Conservation (phyloP, 2,888 invertebrate genomes). For the Volucella inflata region DNA sequence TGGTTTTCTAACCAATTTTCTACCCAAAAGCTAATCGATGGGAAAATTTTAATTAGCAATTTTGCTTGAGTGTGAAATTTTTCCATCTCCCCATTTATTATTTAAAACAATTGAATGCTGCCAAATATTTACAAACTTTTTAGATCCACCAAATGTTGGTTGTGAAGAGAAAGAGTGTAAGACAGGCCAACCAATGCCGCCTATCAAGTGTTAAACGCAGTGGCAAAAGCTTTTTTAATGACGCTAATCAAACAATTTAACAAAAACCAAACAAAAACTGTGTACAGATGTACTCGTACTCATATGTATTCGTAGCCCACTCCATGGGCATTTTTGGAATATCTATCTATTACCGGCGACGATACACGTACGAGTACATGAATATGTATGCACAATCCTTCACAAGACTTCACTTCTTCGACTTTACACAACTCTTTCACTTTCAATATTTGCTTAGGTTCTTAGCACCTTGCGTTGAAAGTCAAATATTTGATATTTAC, state of each 20-base stretch:
- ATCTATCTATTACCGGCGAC: slow-evolving; percentile 41
- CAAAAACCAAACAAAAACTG: slow-evolving; percentile 66
- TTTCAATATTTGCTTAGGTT: slow-evolving; percentile 74
- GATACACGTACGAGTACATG: slow-evolving; percentile 24
- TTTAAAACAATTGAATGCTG: slow-evolving; percentile 34
- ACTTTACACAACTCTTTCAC: slow-evolving; percentile 68
- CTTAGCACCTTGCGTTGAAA: slow-evolving; percentile 74
- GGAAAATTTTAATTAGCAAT: slow-evolving; percentile 80
- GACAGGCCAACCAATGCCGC: too few species aligned
- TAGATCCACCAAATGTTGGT: neutral
- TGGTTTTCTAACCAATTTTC: slow-evolving; percentile 33
- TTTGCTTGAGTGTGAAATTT: slow-evolving; percentile 74
- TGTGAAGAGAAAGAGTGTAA: neutral
- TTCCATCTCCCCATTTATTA: slow-evolving; percentile 27
- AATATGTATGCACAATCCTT: neutral
- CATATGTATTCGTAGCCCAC: slow-evolving; percentile 25
- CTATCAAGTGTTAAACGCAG: slow-evolving; percentile 68
- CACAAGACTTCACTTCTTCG: slow-evolving; percentile 21
- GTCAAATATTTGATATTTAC: slow-evolving; percentile 75
- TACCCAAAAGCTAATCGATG: slow-evolving; percentile 76
- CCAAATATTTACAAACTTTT: slow-evolving; percentile 34
- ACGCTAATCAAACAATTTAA: slow-evolving; percentile 81
- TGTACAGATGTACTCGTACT: slow-evolving; percentile 64
- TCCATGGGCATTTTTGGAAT: neutral
- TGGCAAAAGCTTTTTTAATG: slow-evolving; percentile 79